phyloP scores from a whole-genome alignment of 1,140 invertebrate genomes.

The Diabrotica virgifera region DNA sequence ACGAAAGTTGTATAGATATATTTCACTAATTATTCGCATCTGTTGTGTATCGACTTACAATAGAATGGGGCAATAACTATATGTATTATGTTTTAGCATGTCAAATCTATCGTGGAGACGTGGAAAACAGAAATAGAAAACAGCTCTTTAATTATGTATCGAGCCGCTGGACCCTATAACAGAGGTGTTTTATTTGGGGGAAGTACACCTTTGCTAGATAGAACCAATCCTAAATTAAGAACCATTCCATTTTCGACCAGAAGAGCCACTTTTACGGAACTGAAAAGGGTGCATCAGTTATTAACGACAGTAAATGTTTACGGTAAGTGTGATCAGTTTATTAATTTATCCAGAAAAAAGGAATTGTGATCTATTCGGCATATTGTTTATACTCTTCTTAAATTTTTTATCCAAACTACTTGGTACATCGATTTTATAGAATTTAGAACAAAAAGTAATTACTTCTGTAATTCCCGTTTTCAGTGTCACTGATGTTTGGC shows the following conservation, averaged over 20 bases:
- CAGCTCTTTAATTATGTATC: conserved; percentile 75
- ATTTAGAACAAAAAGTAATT: too few relatives aligned
- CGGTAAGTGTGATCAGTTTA: conserved; percentile 24
- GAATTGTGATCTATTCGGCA: background rate
- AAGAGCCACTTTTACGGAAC: conserved; percentile 78
- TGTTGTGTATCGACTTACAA: too few relatives aligned
- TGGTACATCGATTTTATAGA: too few relatives aligned
- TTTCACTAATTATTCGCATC: too few relatives aligned
- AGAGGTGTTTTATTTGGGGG: conserved; percentile 72
- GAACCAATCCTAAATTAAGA: conserved; percentile 64
- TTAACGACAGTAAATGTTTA: conserved; percentile 58
- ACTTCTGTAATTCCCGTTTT: too few relatives aligned
- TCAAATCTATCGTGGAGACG: conserved; percentile 68
- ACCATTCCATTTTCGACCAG: conserved; percentile 80
- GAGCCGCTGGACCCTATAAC: conserved; percentile 74
- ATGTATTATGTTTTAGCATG: conserved; percentile 59
- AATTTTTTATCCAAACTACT: background rate
- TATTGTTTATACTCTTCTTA: background rate
- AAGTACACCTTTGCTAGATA: conserved; percentile 64
- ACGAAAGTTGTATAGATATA: too few relatives aligned
- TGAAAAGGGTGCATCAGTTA: conserved; percentile 70
- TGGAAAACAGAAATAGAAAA: conserved; percentile 67
- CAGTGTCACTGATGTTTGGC: too few relatives aligned
- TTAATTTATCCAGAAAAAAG: too few relatives aligned
- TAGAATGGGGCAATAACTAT: too few relatives aligned